Evolutionary conservation across 2,797 vertebrate species (phyloP), one percentile per base, ranked within the genome.

Genomic region (Phyllotis vaccarum): DNA sequence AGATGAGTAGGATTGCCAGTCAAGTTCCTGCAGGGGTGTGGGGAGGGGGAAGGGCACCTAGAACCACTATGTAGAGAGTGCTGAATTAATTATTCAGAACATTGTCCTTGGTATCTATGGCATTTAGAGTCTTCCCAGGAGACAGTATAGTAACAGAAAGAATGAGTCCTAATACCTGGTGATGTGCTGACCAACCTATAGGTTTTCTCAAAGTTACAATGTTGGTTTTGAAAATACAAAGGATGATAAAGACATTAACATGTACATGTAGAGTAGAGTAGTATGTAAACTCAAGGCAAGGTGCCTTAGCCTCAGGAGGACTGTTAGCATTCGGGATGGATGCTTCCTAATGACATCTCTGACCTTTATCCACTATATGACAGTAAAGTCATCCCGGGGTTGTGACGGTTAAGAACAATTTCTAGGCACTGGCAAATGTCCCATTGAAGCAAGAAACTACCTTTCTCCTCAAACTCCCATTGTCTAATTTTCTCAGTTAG

Each of bases 1-100:
- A 93, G 89, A 68, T 49, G 68, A 89, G 0, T 1, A 95, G 96
- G 86, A 89, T 62, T 91, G 62, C 70, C 37, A 83, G 64, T 78
- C 87, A 94, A 68, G 34, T 92, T 91, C 49, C 68, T 89, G 22
- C 79, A 76, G n/a, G n/a, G n/a, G n/a, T 22, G 22, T 10, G 37
- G 62, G 62, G 70, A 21, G 0, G 75, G n/a, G n/a, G n/a, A n/a
- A n/a, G 58, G 79, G 58, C 91, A 72, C 88, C 40, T 70, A 16
- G 52, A 96, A 90, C 5, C 34, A 87, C 90, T 96, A 93, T 27
- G 49, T 43, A 92, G 94, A 96, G 89, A 40, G 31, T 60, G 6
- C 86, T 89, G 87, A 78, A 52, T 40, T 64, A 83, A 0, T 94
- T 91, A 46, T 34, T 88, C 87, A 81, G 13, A 17, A 70, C 2